These are phyloP conservation scores for Rhizomys pruinosus DNA, from an alignment of 2,113 vertebrate genomes.

Conservation along the genomic window DNA sequence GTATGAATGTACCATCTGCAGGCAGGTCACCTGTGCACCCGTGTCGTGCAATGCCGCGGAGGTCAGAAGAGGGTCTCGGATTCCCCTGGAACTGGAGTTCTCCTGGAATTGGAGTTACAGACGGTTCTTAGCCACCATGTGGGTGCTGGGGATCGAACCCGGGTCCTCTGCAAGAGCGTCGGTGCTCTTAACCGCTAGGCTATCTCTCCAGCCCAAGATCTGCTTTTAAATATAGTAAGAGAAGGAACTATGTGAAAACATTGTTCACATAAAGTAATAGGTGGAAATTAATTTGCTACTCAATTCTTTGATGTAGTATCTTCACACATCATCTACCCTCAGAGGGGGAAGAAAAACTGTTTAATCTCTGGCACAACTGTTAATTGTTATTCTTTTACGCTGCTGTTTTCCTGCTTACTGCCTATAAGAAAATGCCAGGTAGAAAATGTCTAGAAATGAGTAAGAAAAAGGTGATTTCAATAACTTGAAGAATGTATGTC, in stretches of 20 bases:
- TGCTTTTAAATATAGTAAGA: background rate
- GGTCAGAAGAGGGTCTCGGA: too few relatives aligned
- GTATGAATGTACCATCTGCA: too few relatives aligned
- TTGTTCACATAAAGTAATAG: background rate
- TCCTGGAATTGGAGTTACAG: too few relatives aligned
- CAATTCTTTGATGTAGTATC: background rate
- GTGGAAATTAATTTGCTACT: background rate
- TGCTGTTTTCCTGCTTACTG: background rate
- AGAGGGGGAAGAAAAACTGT: background rate
- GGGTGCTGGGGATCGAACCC: too few relatives aligned
- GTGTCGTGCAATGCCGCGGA: too few relatives aligned
- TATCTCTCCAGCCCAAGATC: too few relatives aligned
- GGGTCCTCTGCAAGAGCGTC: too few relatives aligned
- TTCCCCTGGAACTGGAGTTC: too few relatives aligned
- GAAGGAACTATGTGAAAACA: background rate
- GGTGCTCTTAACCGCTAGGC: too few relatives aligned
- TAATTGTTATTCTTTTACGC: background rate
- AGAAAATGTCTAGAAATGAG: background rate
- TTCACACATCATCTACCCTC: background rate
- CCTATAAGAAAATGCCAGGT: background rate
- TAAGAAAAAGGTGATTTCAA: background rate
- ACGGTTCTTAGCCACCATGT: too few relatives aligned
- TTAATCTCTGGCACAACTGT: background rate
- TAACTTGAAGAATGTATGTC: background rate
- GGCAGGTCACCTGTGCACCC: too few relatives aligned